phyloP scores from a whole-genome alignment of 2,888 invertebrate species.

The Aporophyla nigra region DNA sequence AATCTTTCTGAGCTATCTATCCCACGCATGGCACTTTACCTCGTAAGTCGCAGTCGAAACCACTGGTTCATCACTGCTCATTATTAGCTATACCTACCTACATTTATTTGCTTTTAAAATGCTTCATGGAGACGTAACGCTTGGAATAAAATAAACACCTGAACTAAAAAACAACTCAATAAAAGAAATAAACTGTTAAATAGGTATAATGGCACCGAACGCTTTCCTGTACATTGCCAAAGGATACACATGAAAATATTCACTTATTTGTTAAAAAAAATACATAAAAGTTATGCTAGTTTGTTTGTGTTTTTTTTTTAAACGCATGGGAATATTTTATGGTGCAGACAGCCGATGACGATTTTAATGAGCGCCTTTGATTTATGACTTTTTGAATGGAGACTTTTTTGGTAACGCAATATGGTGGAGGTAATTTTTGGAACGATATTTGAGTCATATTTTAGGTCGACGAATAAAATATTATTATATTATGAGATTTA shows the following conservation, averaged over 20 bases:
- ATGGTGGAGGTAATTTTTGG: constrained; percentile 17
- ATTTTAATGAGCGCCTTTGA: constrained; percentile 70
- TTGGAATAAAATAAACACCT: not conserved
- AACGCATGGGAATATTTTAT: constrained; percentile 66
- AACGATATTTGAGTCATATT: constrained; percentile 5
- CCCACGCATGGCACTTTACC: no score
- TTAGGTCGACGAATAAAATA: not conserved
- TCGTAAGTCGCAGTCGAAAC: no score
- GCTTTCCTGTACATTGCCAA: not conserved
- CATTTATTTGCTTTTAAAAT: not conserved
- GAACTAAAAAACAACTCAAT: not conserved
- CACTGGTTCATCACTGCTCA: no score
- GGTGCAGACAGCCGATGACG: constrained; percentile 67
- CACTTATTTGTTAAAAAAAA: constrained; percentile 8
- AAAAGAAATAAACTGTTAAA: not conserved
- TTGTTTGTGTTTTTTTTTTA: constrained; percentile 56
- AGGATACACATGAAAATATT: constrained; percentile 4
- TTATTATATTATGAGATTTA: not conserved
- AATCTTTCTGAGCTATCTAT: no score
- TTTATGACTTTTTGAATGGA: constrained; percentile 64
- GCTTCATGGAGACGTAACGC: not conserved
- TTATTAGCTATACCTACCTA: not conserved
- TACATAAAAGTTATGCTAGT: constrained; percentile 17
- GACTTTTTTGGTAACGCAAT: constrained; percentile 42
- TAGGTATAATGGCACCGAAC: not conserved